Base-by-base conservation (phyloP, 1,140 invertebrate genomes). In the Scylla paramamosain region DNA sequence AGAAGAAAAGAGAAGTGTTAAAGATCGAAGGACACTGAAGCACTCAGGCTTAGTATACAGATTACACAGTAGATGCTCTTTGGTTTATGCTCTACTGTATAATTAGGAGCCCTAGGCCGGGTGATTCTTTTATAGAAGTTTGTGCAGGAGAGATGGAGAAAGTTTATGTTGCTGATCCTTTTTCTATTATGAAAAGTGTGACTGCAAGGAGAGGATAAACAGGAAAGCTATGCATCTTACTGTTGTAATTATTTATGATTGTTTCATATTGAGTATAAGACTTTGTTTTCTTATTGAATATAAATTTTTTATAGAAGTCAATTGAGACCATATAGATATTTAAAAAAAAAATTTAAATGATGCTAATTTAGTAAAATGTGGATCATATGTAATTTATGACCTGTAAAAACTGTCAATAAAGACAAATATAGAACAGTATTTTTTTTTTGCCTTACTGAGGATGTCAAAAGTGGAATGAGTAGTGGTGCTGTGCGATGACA, bases 81-180 rank as follows among this genome's bases (percentile, higher is more conserved):
- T 95, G 91, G 91, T 89, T 92, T 67, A n/a, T 77, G 94, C 94
- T 95, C 94, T 92, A 95, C 94, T 95, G 94, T 92, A 77, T 95
- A 95, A 95, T 95, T 95, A 95, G 94, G 94, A 95, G 94, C 94
- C 94, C 94, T 95, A 95, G 59, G 94, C 94, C 94, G 39, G 31
- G 90, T 82, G 48, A 91, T 93, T 92, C 84, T 45, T 52, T n/a
- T 31, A 45, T 59, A 59, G 28, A 86, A 31, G 86, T 88, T 59
- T 92, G 45, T 83, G 88, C 32, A 84, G 45, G n/a, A 39, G 25
- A n/a, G 82, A 67, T 83, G 32, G 29, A 95, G 46, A 39, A 39
- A 83, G 10, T 87, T 67, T 82, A 59, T 94, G 90, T 32, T 91
- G 52, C 31, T 83, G 83, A 90, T 94, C 83, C 46, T 94, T 94